These are phyloP conservation scores for Etheostoma perlongum DNA, from an alignment of 2,797 vertebrate genomes.

Conservation along the genomic window DNA sequence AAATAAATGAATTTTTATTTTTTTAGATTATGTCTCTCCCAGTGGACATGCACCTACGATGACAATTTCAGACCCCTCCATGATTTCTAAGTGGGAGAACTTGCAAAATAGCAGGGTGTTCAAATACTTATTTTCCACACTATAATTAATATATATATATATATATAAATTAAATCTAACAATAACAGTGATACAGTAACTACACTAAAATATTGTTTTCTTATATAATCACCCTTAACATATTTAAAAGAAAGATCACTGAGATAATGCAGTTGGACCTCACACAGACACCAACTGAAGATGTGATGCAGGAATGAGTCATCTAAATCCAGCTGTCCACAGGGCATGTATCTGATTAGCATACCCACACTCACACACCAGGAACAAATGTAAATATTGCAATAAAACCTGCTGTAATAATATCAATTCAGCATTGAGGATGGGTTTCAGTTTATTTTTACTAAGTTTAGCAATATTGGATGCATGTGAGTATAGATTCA, in stretches of 20 bases:
- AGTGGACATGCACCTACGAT: no score
- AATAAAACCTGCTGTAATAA: constrained; percentile 84
- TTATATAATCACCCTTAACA: constrained; percentile 68
- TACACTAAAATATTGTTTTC: constrained; percentile 27
- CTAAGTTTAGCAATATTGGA: constrained; percentile 73
- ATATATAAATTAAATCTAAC: background rate
- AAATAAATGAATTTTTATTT: no score
- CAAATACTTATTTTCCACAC: no score
- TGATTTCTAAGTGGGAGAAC: no score
- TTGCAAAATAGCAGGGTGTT: no score
- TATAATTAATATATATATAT: no score
- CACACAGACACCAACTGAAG: constrained; percentile 83
- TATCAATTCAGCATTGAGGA: constrained; percentile 72
- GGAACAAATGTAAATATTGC: constrained; percentile 88
- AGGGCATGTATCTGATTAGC: constrained; percentile 87
- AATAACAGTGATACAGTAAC: constrained; percentile 19
- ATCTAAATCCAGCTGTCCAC: constrained; percentile 87
- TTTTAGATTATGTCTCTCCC: no score
- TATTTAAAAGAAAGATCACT: constrained; percentile 76
- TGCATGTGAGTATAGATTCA: constrained; percentile 51
- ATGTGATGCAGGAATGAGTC: constrained; percentile 88
- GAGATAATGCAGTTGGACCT: constrained; percentile 82
- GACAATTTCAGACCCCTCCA: no score
- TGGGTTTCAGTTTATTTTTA: constrained; percentile 68
- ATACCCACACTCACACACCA: constrained; percentile 83